These are phyloP conservation scores for Lasioglossum zephyrum DNA, from an alignment of 2,888 invertebrate species.

Conservation along the genomic window DNA sequence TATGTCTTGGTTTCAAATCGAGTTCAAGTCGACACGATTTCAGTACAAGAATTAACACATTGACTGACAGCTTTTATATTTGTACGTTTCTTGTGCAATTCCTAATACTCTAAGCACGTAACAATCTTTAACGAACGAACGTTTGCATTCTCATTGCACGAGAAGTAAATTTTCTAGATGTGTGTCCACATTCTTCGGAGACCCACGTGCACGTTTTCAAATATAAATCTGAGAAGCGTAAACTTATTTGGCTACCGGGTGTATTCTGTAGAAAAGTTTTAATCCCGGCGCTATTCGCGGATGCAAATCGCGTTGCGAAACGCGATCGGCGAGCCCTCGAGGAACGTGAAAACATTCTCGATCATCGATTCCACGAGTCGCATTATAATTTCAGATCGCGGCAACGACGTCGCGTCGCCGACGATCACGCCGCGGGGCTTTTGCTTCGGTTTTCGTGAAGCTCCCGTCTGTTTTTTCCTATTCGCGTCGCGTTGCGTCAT, in stretches of 20 bases:
- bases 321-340: not conserved
- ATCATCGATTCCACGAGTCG: slow-evolving; percentile 20
- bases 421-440: not conserved
- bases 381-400: slow-evolving; percentile 42
- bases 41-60: not conserved
- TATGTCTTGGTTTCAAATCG: not conserved
- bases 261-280: not conserved
- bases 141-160: no score
- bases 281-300: slow-evolving; percentile 1
- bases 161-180: no score
- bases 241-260: not conserved
- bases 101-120: no score
- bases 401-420: not conserved
- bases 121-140: no score
- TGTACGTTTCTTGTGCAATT: no score
- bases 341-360: slow-evolving; percentile 30
- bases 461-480: slow-evolving; percentile 1
- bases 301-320: slow-evolving; percentile 32
- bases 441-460: not conserved
- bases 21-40: not conserved
- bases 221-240: not conserved
- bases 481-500: slow-evolving; percentile 2
- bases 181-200: not conserved
- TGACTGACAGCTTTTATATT: not conserved
- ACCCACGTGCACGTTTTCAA: not conserved